Evolutionary conservation across 2,113 vertebrate genomes (phyloP), one percentile per base, ranked within the genome.

Genomic region (Pelecanus crispus): DNA sequence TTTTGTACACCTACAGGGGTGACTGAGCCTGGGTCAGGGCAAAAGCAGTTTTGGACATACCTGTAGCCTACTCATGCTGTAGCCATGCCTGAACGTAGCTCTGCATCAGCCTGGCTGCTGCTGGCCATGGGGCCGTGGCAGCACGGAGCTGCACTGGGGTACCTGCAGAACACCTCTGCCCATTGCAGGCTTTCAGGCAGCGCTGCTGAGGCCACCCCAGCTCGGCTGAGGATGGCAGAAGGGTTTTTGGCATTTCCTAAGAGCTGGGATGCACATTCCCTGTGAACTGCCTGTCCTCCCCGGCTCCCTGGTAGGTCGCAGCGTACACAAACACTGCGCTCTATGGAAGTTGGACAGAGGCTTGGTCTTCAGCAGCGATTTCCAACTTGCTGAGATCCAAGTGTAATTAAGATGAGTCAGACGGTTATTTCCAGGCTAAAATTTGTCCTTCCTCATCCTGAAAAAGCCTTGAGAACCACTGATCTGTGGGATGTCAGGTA

Each of bases 271-370:
- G 78, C 34, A 31, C 7, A 0, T 52, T 75, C 40, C 26, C 2
- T 0, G n/a, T 65, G 72, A 74, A 45, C 72, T 14, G 0, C n/a
- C 66, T n/a, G 67, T 52, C 55, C 67, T 65, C 32, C 55, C 25
- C 3, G 1, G 73, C 90, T 92, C 63, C 90, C 73, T 88, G 90
- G 92, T 84, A 92, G 82, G 90, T 90, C 24, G 3, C 73, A 56
- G 78, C 0, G 42, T 81, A 94, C 90, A 95, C 92, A 95, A 92
- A 90, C 95, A 92, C 52, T 94, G 86, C 0, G 36, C 90, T 90
- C 68, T 77, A 77, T 94, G 92, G 95, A 94, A 94, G 90, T 22
- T 94, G 95, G 79, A 90, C 82, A 47, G 52, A 71, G 53, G 12
- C 34, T 84, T 90, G 82, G 68, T 92, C 92, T 92, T 92, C 86